Percentiles rank a stretch among this genome's conserved stretches.
Evolutionary conservation across 2,888 invertebrate species (phyloP).

Genomic region (Epirrhoe tristata): DNA sequence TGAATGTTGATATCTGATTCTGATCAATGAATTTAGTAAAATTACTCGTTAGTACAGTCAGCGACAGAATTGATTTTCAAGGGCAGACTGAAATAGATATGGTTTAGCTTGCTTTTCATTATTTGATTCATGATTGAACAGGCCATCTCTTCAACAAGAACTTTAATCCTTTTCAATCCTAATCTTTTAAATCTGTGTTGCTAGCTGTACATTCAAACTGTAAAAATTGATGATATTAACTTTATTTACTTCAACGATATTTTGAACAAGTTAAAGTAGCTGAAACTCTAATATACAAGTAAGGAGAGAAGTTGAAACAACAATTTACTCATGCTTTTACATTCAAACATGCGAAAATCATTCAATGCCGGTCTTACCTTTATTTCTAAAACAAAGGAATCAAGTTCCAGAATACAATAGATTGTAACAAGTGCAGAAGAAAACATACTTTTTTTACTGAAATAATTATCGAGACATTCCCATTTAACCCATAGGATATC

Average conservation of each 20-base stretch:
- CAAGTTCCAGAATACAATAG: background rate
- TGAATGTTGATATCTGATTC: background rate
- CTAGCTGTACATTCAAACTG: too few species aligned
- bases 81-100: background rate
- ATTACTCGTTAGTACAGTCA: background rate
- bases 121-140: too few species aligned
- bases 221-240: too few species aligned
- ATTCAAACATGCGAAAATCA: slow-evolving; percentile 2
- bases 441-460: background rate
- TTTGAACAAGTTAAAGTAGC: background rate
- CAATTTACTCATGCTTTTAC: slow-evolving; percentile 24
- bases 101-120: too few species aligned
- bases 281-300: slow-evolving; percentile 2
- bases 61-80: background rate
- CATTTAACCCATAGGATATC: background rate
- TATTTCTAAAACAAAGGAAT: background rate
- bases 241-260: background rate
- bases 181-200: too few species aligned
- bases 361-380: slow-evolving; percentile 13
- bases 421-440: background rate
- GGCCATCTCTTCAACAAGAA: too few species aligned
- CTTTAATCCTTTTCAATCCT: too few species aligned
- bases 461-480: background rate
- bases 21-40: background rate
- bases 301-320: background rate